Base-by-base conservation (phyloP, 2,113 vertebrate species). In the Marmota monax region DNA sequence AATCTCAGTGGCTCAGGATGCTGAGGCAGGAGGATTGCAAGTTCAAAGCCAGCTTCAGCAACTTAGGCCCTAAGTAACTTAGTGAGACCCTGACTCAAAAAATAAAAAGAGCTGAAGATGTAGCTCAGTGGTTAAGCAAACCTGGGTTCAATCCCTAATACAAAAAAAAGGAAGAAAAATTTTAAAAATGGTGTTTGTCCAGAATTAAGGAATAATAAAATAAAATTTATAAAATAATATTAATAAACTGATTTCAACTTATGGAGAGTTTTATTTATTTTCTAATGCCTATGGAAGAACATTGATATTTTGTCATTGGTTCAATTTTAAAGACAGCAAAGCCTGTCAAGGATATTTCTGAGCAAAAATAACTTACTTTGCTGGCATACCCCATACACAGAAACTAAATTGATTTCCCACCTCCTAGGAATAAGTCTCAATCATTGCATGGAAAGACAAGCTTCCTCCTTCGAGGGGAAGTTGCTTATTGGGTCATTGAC, bases 271-370 rank as follows among this genome's bases (percentile, higher is more conserved):
- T 78, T 90, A 37, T 25, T 63, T 67, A 11, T 73, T 89, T 96
- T 95, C 14, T 88, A 74, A 79, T 76, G 10, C 9, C 70, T 87
- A 89, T 20, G 84, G n/a, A 86, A 83, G 6, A 79, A 1, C 25
- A 92, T 1, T 90, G 23, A 53, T 61, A 73, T 8, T 84, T 53
- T 79, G n/a, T 79, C 16, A 79, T 3, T 70, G 20, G 91, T 77
- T 95, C 90, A 94, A 97, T 82, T 48, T 85, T 32, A 78, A 56
- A n/a, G 7, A 72, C 51, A 70, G 13, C 8, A 92, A 87, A 96
- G 65, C 1, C 16, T 51, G 18, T 32, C 23, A 37, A 65, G 22
- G 10, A 58, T 72, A 73, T 58, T 45, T 88, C 76, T 67, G 80
- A 86, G 42, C 2, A 85, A 88, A 51, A 72, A 70, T 37, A 80